Evolutionary conservation across 2,797 vertebrate genomes (phyloP), one percentile per base, ranked within the genome.

Genomic region (Chloroceryle amazona): DNA sequence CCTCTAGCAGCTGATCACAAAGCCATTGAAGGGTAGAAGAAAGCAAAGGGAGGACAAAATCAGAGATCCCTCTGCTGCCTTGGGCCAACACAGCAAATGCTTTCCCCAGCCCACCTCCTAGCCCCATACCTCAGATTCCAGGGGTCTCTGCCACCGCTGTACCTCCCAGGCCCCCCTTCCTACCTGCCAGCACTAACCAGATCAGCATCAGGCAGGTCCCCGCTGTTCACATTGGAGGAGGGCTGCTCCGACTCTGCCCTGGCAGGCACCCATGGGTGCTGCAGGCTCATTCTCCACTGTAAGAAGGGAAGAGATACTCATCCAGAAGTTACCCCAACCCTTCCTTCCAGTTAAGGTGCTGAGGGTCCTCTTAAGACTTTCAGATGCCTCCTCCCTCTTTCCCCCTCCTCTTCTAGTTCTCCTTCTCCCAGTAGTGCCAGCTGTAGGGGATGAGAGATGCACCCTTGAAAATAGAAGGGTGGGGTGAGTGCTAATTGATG

Each of bases 171-270:
- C 31, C 80, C 51, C 47, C 41, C 21, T 7, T 89, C 83, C 94
- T 66, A 79, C 86, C 73, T 76, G 60, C 52, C 89, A 93, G 35
- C 79, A 97, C 96, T 96, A 94, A 96, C 94, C 95, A 66, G 82
- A 75, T 95, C 88, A 2, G 16, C 49, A 60, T 96, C 88, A 0
- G 46, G 66, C 49, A 93, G 86, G 47, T 96, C 95, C 22, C 29
- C 84, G 0, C 7, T 35, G 68, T 46, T 81, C 52, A 63, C 0
- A 12, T 25, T 60, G 63, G 73, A 9, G 17, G 93, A 91, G 6
- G 68, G 79, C 60, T 96, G 85, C 54, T 97, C 95, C 28, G 4
- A 5, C 1, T 75, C 86, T 0, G 1, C 33, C 20, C 0, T 75
- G 44, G 44, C 33, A 28, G 85, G 75, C 82, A 95, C 44, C 96